A percentile compares a stretch with the other conserved stretches of the same genome.
Evolutionary conservation across 1,140 invertebrate species (phyloP).

Genomic region (Drosophila bocki): DNA sequence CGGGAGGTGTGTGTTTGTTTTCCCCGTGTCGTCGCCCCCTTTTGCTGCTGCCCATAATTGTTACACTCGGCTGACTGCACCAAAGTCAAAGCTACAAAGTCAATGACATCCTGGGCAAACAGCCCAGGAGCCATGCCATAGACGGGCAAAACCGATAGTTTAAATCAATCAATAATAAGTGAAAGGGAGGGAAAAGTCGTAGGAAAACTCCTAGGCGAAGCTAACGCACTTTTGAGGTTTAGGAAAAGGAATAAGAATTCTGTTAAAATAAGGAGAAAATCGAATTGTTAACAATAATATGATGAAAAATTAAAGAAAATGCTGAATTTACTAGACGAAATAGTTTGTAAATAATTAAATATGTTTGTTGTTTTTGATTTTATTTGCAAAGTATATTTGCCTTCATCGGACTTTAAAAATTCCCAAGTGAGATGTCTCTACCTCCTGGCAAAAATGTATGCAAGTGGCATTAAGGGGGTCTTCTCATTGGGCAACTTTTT

Average conservation of each 20-base stretch:
- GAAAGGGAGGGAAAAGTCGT: slow-evolving; percentile 6
- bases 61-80: slow-evolving; percentile 74
- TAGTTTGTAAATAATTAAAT: not conserved
- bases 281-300: not conserved
- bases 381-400: not conserved
- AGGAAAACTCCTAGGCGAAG: not conserved
- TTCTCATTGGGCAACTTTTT: no score
- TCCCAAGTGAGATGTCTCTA: not conserved
- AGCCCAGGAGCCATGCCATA: slow-evolving; percentile 23
- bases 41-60: slow-evolving; percentile 51
- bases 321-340: accelerated
- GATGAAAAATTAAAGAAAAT: not conserved
- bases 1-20: slow-evolving; percentile 58
- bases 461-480: slow-evolving; percentile 26
- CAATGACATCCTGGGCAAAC: slow-evolving; percentile 71
- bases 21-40: slow-evolving; percentile 3
- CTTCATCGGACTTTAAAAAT: not conserved
- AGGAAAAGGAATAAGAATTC: not conserved
- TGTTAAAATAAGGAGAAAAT: not conserved
- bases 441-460: slow-evolving; percentile 13
- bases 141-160: slow-evolving; percentile 46
- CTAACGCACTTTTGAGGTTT: not conserved
- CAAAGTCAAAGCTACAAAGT: slow-evolving; percentile 78
- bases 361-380: no score
- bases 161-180: slow-evolving; percentile 73